Evolutionary conservation across 2,113 vertebrate species (phyloP).

Genomic region (Salvelinus sp.): DNA sequence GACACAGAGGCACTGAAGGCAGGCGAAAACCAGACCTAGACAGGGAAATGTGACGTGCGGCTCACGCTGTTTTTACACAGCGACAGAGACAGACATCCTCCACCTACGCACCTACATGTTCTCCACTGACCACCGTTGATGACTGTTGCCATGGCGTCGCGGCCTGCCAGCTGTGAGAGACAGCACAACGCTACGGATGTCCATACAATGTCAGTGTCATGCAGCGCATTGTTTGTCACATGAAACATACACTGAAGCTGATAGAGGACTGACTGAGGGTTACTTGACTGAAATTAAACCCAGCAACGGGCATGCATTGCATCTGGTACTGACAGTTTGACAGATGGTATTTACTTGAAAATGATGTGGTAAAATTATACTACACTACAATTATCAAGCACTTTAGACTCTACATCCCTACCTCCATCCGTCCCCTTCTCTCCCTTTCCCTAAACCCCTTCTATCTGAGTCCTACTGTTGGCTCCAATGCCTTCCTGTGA

Average conservation of each 20-base stretch:
- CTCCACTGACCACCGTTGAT: not conserved
- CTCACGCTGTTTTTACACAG: not conserved
- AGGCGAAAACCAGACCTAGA: not conserved
- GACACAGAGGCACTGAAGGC: not conserved
- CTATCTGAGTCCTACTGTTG: not conserved
- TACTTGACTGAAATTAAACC: too few relatives aligned
- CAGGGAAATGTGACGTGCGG: not conserved
- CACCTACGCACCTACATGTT: not conserved
- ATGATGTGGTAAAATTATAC: too few relatives aligned
- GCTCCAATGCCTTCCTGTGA: not conserved
- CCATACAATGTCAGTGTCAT: not conserved
- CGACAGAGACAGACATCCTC: not conserved
- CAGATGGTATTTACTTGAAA: too few relatives aligned
- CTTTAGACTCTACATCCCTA: too few relatives aligned
- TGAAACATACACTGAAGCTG: not conserved
- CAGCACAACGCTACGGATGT: not conserved
- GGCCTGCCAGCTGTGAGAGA: not conserved
- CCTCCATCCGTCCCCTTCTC: too few relatives aligned
- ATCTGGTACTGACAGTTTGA: too few relatives aligned
- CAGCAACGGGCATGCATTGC: too few relatives aligned
- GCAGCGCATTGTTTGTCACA: not conserved
- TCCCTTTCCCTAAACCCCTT: not conserved
- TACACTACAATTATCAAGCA: too few relatives aligned
- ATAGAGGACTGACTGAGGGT: not conserved
- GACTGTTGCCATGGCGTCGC: constrained; percentile 1